These are phyloP conservation scores for Myotis brandtii DNA, from an alignment of 2,113 vertebrate genomes.

Conservation along the genomic window DNA sequence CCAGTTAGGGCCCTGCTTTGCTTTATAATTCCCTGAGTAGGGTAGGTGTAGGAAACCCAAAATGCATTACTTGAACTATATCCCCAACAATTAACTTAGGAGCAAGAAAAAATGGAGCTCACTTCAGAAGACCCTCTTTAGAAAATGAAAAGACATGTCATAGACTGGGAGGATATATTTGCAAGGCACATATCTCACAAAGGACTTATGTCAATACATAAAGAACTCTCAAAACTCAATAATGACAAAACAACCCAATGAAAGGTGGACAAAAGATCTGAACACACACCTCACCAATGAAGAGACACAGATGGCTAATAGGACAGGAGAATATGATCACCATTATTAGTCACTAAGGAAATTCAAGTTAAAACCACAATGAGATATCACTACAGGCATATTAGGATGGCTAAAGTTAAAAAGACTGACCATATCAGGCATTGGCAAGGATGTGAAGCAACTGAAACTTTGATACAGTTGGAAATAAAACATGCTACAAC, in stretches of 20 bases:
- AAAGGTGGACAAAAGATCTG: not conserved
- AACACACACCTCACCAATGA: not conserved
- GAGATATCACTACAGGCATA: not conserved
- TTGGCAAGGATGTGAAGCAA: not conserved
- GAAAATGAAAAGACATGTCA: not conserved
- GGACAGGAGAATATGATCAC: not conserved
- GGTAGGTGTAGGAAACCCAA: not conserved
- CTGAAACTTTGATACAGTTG: not conserved
- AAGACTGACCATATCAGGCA: not conserved
- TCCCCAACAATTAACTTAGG: not conserved
- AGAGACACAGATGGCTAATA: not conserved
- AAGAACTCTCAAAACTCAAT: not conserved
- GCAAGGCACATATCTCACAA: not conserved
- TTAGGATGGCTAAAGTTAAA: not conserved
- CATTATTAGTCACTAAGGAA: not conserved
- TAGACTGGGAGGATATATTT: not conserved
- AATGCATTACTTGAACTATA: not conserved
- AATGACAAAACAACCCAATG: not conserved
- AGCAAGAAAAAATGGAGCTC: not conserved
- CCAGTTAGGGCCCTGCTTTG: not conserved
- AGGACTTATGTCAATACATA: not conserved
- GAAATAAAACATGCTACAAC: not conserved
- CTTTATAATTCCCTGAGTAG: not conserved
- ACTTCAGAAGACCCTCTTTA: slow-evolving; percentile 33
- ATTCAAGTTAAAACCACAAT: not conserved